Evolutionary conservation across 2,113 vertebrate species (phyloP).

Genomic region (Neodon shergylaensis): DNA sequence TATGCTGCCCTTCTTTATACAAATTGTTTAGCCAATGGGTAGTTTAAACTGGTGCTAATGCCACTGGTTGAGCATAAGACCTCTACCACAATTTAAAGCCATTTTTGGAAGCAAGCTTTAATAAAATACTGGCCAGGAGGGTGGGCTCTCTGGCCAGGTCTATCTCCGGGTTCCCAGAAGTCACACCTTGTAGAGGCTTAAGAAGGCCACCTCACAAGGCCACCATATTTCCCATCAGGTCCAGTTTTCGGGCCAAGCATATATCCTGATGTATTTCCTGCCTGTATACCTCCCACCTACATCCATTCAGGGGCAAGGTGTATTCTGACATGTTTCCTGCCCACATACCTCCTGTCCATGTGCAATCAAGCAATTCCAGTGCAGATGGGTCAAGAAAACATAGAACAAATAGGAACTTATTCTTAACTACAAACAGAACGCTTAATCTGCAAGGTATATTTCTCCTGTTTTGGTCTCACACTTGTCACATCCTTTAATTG

Average conservation of each 20-base stretch:
- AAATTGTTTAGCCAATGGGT: background rate
- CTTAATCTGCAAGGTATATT: background rate
- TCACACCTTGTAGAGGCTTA: background rate
- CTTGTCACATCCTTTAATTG: constrained; percentile 9
- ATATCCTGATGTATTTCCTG: background rate
- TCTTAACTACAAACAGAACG: background rate
- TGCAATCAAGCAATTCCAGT: background rate
- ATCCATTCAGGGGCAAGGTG: background rate
- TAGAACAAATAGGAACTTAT: background rate
- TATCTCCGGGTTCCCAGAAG: background rate
- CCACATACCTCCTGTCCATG: background rate
- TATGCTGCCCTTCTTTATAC: background rate
- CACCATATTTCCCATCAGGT: background rate
- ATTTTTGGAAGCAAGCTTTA: background rate
- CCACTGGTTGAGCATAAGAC: background rate
- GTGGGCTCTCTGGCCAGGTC: background rate
- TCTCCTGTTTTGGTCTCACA: background rate
- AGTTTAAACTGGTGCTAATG: background rate
- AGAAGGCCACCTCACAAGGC: background rate
- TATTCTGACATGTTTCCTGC: background rate
- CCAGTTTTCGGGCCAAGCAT: background rate
- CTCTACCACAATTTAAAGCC: background rate
- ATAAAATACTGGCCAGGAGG: background rate
- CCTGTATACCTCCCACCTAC: background rate
- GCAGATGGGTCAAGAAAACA: background rate